phyloP scores from a whole-genome alignment of 1,140 invertebrate genomes.

The Leptoteleia sp. region DNA sequence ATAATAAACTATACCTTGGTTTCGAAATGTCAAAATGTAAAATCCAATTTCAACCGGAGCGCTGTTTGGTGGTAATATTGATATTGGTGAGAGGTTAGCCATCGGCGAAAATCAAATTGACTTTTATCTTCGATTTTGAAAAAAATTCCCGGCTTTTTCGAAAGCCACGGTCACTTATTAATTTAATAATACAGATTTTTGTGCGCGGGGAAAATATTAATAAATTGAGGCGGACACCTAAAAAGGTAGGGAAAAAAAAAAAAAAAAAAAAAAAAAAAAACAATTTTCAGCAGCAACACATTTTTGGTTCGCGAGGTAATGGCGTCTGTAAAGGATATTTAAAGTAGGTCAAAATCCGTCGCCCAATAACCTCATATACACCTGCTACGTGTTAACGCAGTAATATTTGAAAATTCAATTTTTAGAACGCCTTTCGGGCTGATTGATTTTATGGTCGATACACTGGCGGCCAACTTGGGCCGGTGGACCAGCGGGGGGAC shows the following conservation, averaged over 20 bases:
- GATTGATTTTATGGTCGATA: conserved; percentile 46
- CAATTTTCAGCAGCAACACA: background rate
- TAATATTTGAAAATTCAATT: conserved; percentile 42
- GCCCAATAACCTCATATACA: conserved; percentile 34
- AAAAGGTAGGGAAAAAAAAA: background rate
- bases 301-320: conserved; percentile 1
- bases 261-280: no score
- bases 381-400: conserved; percentile 19
- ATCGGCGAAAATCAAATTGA: no score
- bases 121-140: no score
- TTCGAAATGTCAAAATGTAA: no score
- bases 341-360: conserved; percentile 46
- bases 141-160: no score
- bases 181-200: no score
- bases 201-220: no score
- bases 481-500: conserved; percentile 15
- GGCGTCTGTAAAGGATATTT: conserved; percentile 29
- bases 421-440: conserved; percentile 39
- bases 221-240: background rate
- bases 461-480: conserved; percentile 17
- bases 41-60: no score
- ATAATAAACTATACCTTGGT: no score
- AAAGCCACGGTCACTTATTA: no score
- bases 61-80: no score
- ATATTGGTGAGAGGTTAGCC: no score